Evolutionary conservation across 2,797 vertebrate species (phyloP), one percentile per base, ranked within the genome.

Genomic region (Ara ararauna): DNA sequence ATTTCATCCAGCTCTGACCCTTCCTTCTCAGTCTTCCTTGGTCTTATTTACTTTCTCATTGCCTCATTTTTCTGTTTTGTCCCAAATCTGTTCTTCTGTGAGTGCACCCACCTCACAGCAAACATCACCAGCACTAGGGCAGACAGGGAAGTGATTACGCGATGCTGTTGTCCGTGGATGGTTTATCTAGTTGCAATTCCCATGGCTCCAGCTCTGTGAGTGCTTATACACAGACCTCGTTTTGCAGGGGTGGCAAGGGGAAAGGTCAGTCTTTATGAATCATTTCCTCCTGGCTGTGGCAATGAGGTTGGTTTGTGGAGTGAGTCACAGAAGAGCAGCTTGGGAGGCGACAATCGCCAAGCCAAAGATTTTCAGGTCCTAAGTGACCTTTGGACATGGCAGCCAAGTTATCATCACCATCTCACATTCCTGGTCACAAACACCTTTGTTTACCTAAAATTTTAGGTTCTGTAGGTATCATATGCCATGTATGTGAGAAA

Each of bases 251-350:
- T 97, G 87, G 97, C 97, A 98, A 97, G 97, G 97, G 97, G 97
- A 96, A 98, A 98, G 98, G 97, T 97, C 96, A 98, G 67, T 73
- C 67, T 64, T 97, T 93, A 94, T 98, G 98, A 98, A 97, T 98
- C 98, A 98, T 97, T 98, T 98, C 98, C 97, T 98, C 95, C 97
- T 95, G 88, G 62, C 90, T 97, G 96, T 91, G 73, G 95, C 81
- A 96, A 93, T 75, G 70, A 94, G 81, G 77, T 97, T 97, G 95
- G 90, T 97, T 98, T 98, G 94, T 3, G 12, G 91, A 87, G 80
- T 98, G 98, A 98, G 96, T 98, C 98, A 98, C 64, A 56, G 89
- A 89, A 85, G 95, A 94, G 95, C 82, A 95, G 94, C 91, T 77
- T 27, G 27, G 92, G 93, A 26, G 65, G 81, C 44, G 42, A 89